Evolutionary conservation across 2,797 vertebrate genomes (phyloP), one percentile per base, ranked within the genome.

Genomic region (Ctenopoma kingsleyae): DNA sequence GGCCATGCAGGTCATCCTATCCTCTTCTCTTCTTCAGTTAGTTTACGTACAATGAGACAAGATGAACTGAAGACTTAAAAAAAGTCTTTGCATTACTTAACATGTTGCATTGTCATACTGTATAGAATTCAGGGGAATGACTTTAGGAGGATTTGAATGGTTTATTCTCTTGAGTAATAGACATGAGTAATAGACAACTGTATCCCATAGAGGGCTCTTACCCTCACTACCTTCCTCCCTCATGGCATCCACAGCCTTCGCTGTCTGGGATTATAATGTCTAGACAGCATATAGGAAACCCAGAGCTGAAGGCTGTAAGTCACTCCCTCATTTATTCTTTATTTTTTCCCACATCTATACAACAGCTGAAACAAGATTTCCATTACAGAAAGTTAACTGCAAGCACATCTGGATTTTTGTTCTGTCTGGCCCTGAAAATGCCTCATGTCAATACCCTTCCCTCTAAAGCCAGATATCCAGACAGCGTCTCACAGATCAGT

Each of bases 231-330:
- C 52, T 74, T 65, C 54, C 60, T 60, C 58, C 65, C 52, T 71
- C 22, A 20, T 19, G 49, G 52, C 38, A 77, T 60, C 64, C 49
- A 47, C 32, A 54, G 50, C 49, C 54, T 77, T 73, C 66, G 65
- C 76, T 85, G 58, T 60, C 35, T 4, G 68, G 88, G 81, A 90
- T 88, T 85, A 87, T 43, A 65, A 50, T 19, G 87, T 89, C 86
- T 89, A 91, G 88, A 92, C 82, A 51, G 78, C 49, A 75, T 47
- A 71, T 74, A 73, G 60, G 67, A 73, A 82, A 69, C 77, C 54
- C 43, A 61, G 64, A 60, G 61, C 55, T 57, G 57, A 81, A 74
- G 68, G 69, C 66, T 35, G 15, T 52, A 71, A 68, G 61, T 82
- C 66, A 53, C 44, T 43, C 41, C 35, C 7, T 41, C 15, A 41